Conservation (phyloP, 2,888 invertebrate species). For the Trichogramma evanescens region DNA sequence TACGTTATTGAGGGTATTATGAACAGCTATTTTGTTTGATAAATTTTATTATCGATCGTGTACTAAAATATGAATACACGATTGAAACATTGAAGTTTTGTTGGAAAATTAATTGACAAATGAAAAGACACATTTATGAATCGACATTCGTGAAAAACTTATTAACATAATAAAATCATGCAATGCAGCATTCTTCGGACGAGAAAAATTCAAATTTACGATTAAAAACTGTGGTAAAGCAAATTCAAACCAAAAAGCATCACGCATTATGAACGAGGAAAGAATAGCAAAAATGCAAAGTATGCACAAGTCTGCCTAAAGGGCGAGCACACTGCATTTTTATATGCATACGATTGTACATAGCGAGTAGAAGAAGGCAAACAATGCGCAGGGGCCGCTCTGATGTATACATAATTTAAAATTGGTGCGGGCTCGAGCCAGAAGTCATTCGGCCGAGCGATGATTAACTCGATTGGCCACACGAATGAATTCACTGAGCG, state of each 20-base stretch:
- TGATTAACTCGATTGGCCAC: slow-evolving; percentile 30
- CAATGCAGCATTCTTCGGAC: no score
- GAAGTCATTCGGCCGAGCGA: slow-evolving; percentile 27
- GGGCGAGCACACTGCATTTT: no score
- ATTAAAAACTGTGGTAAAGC: neutral
- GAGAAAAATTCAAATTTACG: no score
- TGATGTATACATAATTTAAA: neutral
- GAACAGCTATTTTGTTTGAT: no score
- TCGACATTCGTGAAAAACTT: neutral
- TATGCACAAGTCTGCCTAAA: no score
- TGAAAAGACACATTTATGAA: no score
- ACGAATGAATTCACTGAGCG: slow-evolving; percentile 23
- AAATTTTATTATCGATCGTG: no score
- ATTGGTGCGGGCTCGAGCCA: neutral
- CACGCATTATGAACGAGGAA: slow-evolving; percentile 14
- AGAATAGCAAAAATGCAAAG: slow-evolving; percentile 17
- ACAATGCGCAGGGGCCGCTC: neutral
- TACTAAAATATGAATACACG: no score
- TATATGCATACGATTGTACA: no score
- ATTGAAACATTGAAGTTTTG: no score
- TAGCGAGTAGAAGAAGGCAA: neutral
- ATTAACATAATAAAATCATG: slow-evolving; percentile 12
- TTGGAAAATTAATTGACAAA: no score
- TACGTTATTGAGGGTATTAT: no score
- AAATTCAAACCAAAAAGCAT: slow-evolving; percentile 15